Evolutionary conservation across 2,888 invertebrate species (phyloP), one percentile per base, ranked within the genome.

Genomic region (Caenorhabditis doughertyi): DNA sequence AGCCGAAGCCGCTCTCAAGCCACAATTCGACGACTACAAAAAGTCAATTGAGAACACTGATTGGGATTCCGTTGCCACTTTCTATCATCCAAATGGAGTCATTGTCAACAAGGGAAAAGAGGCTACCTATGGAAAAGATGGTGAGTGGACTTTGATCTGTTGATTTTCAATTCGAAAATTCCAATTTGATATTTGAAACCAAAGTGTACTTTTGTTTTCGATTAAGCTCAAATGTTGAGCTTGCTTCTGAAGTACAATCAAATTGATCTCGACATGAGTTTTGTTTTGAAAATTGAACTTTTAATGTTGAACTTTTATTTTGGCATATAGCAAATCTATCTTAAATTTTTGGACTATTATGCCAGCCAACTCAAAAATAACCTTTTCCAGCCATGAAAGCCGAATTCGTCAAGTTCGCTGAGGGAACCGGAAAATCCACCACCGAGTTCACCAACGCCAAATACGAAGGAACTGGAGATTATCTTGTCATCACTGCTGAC

Each of bases 11-110:
- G 51, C 49, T 21, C 51, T 76, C 11, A 51, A 47, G 11, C 76
- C 76, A 1, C 35, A 51, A 27, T 67, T 76, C 42, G 49, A 55
- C 35, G 44, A 27, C 11, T 76, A 67, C 42, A 13, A 49, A 16
- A 44, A 67, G 21, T 47, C 76, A 0, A 51, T 76, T n/a, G 65
- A 67, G n/a, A 27, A 60, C 18, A 8, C 11, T 7, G 65, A 76
- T 16, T 58, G 58, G 67, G 67, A 56, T 18, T 21, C 32, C 3
- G 67, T 67, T 1, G 27, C 51, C 35, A 62, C 44, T 7, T 82
- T 55, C 53, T 82, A 82, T 21, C 82, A 82, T 56, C 72, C 72
- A 35, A 79, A 82, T 42, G 73, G 73, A 27, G 77, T 76, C 8
- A 44, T 76, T 25, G 58, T 76, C n/a, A 35, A 76, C 4, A 58